These are phyloP conservation scores for Acropternis orthonyx DNA, from an alignment of 2,797 vertebrate species.

Conservation along the genomic window DNA sequence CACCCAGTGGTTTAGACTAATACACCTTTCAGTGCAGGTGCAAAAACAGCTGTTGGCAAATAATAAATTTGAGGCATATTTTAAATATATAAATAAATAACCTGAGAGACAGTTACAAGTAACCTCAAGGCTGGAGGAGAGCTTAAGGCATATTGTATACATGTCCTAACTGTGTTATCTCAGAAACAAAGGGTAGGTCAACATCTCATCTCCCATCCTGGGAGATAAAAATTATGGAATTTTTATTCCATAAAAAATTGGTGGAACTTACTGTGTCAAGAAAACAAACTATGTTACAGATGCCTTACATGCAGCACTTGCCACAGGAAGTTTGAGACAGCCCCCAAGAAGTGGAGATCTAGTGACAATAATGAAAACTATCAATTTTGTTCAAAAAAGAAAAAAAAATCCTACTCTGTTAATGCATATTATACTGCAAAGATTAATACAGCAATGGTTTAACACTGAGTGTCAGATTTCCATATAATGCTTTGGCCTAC, in stretches of 20 bases:
- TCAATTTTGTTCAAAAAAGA: background rate
- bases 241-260: background rate
- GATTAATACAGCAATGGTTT: background rate
- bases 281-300: background rate
- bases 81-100: background rate
- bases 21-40: background rate
- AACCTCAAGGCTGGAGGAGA: background rate
- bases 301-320: background rate
- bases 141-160: background rate
- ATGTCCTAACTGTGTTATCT: background rate
- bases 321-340: background rate
- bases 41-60: background rate
- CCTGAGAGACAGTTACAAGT: background rate
- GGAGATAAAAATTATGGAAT: no score
- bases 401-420: background rate
- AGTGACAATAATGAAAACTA: background rate
- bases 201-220: background rate
- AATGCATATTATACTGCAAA: background rate
- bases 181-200: background rate
- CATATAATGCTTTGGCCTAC: constrained; percentile 19
- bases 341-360: background rate
- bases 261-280: background rate
- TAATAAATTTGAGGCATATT: background rate
- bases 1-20: background rate
- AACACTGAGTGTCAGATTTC: background rate